A percentile compares a stretch with the other conserved stretches of the same genome.
Evolutionary conservation across 1,140 invertebrate species (phyloP).

Genomic region (Glossosoma conforme): DNA sequence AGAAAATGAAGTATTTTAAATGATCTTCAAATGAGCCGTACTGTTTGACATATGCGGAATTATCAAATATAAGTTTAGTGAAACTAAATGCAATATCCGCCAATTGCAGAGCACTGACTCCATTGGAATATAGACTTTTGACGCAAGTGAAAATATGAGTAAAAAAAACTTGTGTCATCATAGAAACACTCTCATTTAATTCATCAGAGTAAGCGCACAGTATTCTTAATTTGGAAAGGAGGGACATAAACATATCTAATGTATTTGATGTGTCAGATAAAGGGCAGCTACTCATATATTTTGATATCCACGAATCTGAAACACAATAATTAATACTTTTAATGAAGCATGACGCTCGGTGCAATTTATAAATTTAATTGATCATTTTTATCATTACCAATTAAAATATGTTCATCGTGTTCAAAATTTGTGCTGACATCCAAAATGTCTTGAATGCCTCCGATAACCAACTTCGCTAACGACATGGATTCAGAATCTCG

Average conservation of each 20-base stretch:
- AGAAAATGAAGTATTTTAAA: slow-evolving; percentile 22
- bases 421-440: slow-evolving; percentile 20
- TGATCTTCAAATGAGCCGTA: slow-evolving; percentile 20
- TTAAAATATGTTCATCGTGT: slow-evolving; percentile 24
- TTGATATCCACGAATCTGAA: slow-evolving; percentile 28
- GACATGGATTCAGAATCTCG: slow-evolving; percentile 24
- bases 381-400: slow-evolving; percentile 15
- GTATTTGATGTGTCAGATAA: slow-evolving; percentile 19
- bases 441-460: slow-evolving; percentile 19
- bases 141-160: slow-evolving; percentile 18
- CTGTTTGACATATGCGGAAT: slow-evolving; percentile 13
- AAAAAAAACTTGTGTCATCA: slow-evolving; percentile 19
- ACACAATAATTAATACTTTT: slow-evolving; percentile 6
- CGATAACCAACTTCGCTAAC: slow-evolving; percentile 19
- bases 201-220: slow-evolving; percentile 21
- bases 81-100: slow-evolving; percentile 23
- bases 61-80: slow-evolving; percentile 24
- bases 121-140: slow-evolving; percentile 23
- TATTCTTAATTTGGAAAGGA: slow-evolving; percentile 23
- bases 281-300: slow-evolving; percentile 24
- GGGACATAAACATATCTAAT: slow-evolving; percentile 13
- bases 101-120: slow-evolving; percentile 19
- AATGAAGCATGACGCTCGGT: not conserved
- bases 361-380: not conserved
- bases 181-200: slow-evolving; percentile 11